Base-by-base conservation (phyloP, 2,113 vertebrate genomes). In the Hyperopisus bebe region DNA sequence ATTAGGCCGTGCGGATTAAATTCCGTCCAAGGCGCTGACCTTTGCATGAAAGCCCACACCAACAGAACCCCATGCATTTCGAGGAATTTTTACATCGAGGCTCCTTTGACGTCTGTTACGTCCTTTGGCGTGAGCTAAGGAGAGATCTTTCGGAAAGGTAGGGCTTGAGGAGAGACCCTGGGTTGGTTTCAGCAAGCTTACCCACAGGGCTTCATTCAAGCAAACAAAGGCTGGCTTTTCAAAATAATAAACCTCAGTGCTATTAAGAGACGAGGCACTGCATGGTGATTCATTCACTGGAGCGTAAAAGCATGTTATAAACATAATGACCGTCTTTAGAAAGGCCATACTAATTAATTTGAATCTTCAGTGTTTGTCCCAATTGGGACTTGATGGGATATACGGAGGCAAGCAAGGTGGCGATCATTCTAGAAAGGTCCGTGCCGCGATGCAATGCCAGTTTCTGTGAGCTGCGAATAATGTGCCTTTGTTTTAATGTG, bases 171-270 rank as follows among this genome's bases (percentile, higher is more conserved):
- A 70, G 31, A 74, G 62, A 17, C 27, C 44, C 86, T 47, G 3
- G 27, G 44, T 3, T 8, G 46, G 84, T 48, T 39, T 48, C 58
- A 70, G 53, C 83, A 39, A 47, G 44, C 89, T 90, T 50, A 87
- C 55, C 53, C n/a, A 21, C 47, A n/a, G 44, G 27, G 46, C 27
- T 85, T 19, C 42, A 48, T 27, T 88, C 88, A 88, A 62, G 88
- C 13, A 74, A 77, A 88, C 55, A 88, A 88, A 88, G 88, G 42
- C 24, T 31, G 11, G n/a, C n/a, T 66, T 70, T 50, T 46, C 4
- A 31, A 47, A 88, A 77, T 77, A n/a, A 74, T 66, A 47, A 88
- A 74, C 66, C 62, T 80, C n/a, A 77, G 62, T 77, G 46, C 58
- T 44, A 47, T 47, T 70, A 86, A 13, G 15, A 80, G 74, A 42